Conservation (phyloP, 2,113 vertebrate genomes). For the Passer domesticus region DNA sequence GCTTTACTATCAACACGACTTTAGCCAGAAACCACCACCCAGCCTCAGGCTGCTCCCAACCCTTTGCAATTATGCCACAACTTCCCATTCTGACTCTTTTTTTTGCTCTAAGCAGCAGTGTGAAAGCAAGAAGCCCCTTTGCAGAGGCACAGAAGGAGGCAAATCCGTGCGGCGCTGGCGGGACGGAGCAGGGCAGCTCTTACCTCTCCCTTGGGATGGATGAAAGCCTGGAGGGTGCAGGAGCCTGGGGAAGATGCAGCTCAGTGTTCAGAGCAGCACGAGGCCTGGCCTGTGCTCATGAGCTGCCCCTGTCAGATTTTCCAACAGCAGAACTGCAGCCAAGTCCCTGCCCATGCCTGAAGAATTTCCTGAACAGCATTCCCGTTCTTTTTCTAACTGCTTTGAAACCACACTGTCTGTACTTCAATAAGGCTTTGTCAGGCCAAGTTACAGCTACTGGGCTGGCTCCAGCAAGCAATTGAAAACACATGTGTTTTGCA, state of each 20-base stretch:
- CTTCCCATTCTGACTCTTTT: background rate
- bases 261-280: conserved; percentile 62
- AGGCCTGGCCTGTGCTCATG: conserved; percentile 78
- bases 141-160: background rate
- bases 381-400: conserved; percentile 74
- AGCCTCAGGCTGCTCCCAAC: background rate
- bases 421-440: conserved; percentile 77
- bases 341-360: conserved; percentile 88
- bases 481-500: conserved; percentile 84
- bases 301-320: conserved; percentile 88
- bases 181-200: background rate
- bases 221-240: conserved; percentile 12
- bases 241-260: conserved; percentile 51
- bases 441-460: conserved; percentile 77
- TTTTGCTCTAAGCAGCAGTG: background rate
- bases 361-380: conserved; percentile 88
- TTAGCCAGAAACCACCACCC: conserved; percentile 43
- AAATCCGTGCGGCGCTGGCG: background rate
- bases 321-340: conserved; percentile 83
- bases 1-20: background rate
- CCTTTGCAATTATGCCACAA: background rate
- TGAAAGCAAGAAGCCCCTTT: background rate
- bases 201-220: conserved; percentile 64
- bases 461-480: conserved; percentile 83
- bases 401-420: conserved; percentile 78